Conservation (phyloP, 2,797 vertebrate genomes). For the Leptodactylus fallax region DNA sequence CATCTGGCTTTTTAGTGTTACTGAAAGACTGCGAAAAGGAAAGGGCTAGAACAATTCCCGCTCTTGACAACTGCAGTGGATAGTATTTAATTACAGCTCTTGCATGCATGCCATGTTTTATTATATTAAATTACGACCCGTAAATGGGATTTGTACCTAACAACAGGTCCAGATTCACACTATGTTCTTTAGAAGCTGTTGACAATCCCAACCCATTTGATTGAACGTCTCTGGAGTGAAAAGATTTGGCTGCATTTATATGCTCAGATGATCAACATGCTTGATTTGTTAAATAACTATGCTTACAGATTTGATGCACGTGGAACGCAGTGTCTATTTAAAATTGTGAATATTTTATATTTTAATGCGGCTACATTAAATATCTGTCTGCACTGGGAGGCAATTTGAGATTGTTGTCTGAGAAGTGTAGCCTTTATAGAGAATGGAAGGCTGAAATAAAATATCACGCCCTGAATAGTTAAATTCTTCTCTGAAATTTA, state of each 20-base stretch:
- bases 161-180: slow-evolving; percentile 16
- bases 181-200: slow-evolving; percentile 27
- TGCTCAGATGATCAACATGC: slow-evolving; percentile 14
- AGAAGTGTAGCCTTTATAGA: background rate
- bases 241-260: slow-evolving; percentile 1
- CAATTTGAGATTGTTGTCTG: background rate
- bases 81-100: slow-evolving; percentile 28
- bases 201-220: slow-evolving; percentile 5
- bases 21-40: background rate
- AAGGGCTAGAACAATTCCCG: background rate
- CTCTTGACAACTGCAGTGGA: slow-evolving; percentile 11
- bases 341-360: background rate
- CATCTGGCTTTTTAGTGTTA: background rate
- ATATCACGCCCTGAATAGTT: background rate
- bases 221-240: background rate
- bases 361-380: background rate
- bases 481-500: background rate
- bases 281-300: slow-evolving; percentile 13
- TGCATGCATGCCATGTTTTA: slow-evolving; percentile 9
- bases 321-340: background rate
- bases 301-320: background rate
- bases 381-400: background rate
- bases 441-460: background rate
- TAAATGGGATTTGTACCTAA: slow-evolving; percentile 9
- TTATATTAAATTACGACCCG: slow-evolving; percentile 19